Evolutionary conservation across 2,888 invertebrate species (phyloP).

Genomic region (Sarcophaga subvicina): DNA sequence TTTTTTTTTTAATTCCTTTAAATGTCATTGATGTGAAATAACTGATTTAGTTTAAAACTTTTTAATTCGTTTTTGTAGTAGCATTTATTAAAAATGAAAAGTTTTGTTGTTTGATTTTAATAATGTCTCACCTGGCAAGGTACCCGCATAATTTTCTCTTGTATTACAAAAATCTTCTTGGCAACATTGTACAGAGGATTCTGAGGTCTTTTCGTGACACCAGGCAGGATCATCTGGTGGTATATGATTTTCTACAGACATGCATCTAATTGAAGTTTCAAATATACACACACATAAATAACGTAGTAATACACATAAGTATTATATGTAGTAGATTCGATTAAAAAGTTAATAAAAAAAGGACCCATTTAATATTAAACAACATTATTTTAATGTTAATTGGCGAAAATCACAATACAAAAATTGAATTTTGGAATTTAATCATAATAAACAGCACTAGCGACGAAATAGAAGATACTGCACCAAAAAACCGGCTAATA

Average conservation of each 20-base stretch:
- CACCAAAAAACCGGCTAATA: neutral
- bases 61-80: constrained; percentile 55
- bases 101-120: constrained; percentile 42
- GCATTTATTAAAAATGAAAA: constrained; percentile 41
- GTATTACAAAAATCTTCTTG: constrained; percentile 87
- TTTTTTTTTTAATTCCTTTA: constrained; percentile 40
- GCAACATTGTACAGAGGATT: constrained; percentile 84
- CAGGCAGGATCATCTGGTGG: constrained; percentile 85
- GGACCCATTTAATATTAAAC: constrained; percentile 26
- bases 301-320: constrained; percentile 31
- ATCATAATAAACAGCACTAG: neutral
- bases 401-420: constrained; percentile 22
- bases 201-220: constrained; percentile 83
- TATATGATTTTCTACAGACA: constrained; percentile 84
- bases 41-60: constrained; percentile 35
- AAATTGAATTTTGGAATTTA: neutral
- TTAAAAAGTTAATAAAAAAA: constrained; percentile 17
- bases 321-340: constrained; percentile 34
- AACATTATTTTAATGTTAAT: constrained; percentile 15
- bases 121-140: constrained; percentile 80
- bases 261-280: constrained; percentile 83
- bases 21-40: constrained; percentile 51
- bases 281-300: constrained; percentile 62
- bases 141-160: constrained; percentile 80
- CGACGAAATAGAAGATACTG: too few relatives aligned